A percentile compares a stretch with the other conserved stretches of the same genome.
phyloP scores from a whole-genome alignment of 2,113 vertebrate genomes.

The Merops nubicus region DNA sequence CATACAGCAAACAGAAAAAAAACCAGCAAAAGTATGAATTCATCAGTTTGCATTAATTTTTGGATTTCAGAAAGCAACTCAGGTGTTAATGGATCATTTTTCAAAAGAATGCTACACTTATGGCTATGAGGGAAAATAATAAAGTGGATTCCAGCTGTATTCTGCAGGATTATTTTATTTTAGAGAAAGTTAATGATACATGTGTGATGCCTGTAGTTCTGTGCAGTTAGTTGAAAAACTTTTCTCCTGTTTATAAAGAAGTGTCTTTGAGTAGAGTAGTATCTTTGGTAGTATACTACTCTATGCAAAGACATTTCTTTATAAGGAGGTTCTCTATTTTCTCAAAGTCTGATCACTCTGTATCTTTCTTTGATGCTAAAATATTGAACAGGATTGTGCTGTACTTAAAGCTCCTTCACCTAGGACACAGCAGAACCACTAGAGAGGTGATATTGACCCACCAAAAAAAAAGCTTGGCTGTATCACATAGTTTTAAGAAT shows the following conservation, averaged over 20 bases:
- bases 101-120: background rate
- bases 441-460: background rate
- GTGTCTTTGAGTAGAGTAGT: no score
- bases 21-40: background rate
- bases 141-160: background rate
- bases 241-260: background rate
- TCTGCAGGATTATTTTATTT: background rate
- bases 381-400: background rate
- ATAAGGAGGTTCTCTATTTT: background rate
- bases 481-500: background rate
- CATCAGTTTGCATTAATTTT: background rate
- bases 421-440: background rate
- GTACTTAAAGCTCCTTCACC: background rate
- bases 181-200: background rate
- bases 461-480: background rate
- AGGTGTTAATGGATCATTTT: background rate
- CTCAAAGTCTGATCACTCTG: background rate
- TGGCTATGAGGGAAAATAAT: background rate
- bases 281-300: background rate
- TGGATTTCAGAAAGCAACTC: background rate
- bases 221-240: background rate
- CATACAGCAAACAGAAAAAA: background rate
- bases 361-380: background rate
- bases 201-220: background rate
- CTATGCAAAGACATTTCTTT: background rate